phyloP scores from a whole-genome alignment of 1,140 invertebrate species.

The Nebria ingens region DNA sequence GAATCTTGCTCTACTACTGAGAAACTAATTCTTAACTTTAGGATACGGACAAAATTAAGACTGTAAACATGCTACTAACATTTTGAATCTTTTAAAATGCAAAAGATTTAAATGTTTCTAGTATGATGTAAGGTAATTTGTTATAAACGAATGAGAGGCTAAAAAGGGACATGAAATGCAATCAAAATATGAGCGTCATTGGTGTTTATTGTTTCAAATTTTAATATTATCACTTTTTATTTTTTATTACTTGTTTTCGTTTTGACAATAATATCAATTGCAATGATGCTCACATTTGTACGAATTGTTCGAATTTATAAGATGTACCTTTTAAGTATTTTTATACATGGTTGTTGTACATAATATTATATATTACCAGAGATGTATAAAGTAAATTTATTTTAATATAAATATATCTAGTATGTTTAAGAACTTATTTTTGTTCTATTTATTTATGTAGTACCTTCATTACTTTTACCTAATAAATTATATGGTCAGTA shows the following conservation, averaged over 20 bases:
- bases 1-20: constrained; percentile 10
- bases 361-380: constrained; percentile 23
- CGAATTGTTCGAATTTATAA: constrained; percentile 12
- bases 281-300: constrained; percentile 8
- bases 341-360: constrained; percentile 25
- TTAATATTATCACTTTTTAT: no score
- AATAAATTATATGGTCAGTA: no score
- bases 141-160: constrained; percentile 19
- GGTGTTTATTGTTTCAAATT: neutral
- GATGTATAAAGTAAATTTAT: constrained; percentile 26
- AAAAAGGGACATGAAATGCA: constrained; percentile 24
- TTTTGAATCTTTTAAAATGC: no score
- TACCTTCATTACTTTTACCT: no score
- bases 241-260: no score
- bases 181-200: constrained; percentile 10
- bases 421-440: neutral
- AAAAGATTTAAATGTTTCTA: constrained; percentile 14
- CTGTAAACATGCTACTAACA: constrained; percentile 13
- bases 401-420: constrained; percentile 19
- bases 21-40: constrained; percentile 10
- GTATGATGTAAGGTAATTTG: neutral
- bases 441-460: neutral
- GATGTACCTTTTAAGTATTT: constrained; percentile 21
- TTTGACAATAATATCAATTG: no score
- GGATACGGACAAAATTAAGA: constrained; percentile 14